Conservation (phyloP, 1,140 invertebrate genomes). For the Polypedilum vanderplanki region DNA sequence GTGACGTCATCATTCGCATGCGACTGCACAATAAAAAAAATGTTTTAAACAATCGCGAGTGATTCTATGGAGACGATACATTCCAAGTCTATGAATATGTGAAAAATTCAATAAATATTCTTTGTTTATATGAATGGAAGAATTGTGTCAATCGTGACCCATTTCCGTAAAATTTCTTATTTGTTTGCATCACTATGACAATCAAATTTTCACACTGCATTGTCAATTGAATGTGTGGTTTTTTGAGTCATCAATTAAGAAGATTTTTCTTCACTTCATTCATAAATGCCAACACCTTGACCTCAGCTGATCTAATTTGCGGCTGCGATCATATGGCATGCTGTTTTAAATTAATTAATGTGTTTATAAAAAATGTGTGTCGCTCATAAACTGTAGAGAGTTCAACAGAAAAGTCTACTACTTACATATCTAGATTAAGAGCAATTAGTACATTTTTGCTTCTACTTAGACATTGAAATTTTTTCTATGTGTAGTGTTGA, state of each 20-base stretch:
- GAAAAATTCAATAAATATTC: not conserved
- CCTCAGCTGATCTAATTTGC: not conserved
- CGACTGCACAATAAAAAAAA: not conserved
- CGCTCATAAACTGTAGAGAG: not conserved
- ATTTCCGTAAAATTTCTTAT: not conserved
- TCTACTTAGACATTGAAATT: too few relatives aligned
- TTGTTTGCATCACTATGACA: not conserved
- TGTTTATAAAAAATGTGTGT: not conserved
- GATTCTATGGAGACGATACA: not conserved
- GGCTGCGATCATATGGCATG: not conserved
- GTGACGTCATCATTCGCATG: not conserved
- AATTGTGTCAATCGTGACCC: conserved; percentile 11
- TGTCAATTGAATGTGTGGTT: not conserved
- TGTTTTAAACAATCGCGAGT: not conserved
- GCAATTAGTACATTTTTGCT: too few relatives aligned
- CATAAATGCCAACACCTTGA: not conserved
- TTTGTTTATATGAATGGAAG: not conserved
- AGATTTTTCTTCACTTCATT: not conserved
- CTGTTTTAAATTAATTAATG: conserved; percentile 1
- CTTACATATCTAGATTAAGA: too few relatives aligned
- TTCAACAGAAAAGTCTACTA: too few relatives aligned
- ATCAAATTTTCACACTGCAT: not conserved
- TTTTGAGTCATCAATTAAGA: conserved; percentile 2
- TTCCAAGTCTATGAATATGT: not conserved
- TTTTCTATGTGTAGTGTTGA: too few relatives aligned